phyloP scores from a whole-genome alignment of 1,140 invertebrate genomes.

The Oryctes rhinoceros region DNA sequence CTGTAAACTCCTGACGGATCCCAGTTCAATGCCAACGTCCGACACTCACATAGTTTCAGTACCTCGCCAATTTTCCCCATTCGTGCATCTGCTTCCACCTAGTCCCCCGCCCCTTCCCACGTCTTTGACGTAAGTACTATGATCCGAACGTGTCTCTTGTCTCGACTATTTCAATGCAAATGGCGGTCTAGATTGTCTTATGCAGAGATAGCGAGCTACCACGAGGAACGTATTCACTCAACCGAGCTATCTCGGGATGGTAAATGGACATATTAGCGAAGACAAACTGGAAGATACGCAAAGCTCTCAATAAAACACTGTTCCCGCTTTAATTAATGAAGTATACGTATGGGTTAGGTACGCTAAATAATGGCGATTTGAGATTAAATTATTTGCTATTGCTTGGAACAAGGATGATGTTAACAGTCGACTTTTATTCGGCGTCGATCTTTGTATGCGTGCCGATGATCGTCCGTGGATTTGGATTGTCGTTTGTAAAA shows the following conservation, averaged over 20 bases:
- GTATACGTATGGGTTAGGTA: background rate
- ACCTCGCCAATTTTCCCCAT: background rate
- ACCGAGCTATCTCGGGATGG: slow-evolving; percentile 24
- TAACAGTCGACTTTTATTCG: background rate
- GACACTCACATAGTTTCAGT: slow-evolving; percentile 22
- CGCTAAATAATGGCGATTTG: slow-evolving; percentile 21
- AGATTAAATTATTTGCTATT: slow-evolving; percentile 25
- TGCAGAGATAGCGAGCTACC: slow-evolving; percentile 41
- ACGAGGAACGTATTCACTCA: slow-evolving; percentile 28
- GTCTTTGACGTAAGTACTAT: background rate
- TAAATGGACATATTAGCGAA: slow-evolving; percentile 37
- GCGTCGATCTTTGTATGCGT: background rate
- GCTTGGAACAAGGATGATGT: background rate
- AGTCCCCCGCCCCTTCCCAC: background rate
- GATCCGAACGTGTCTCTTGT: slow-evolving; percentile 27
- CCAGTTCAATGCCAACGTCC: slow-evolving; percentile 42
- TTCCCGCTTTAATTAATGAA: slow-evolving; percentile 1
- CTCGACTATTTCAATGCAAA: slow-evolving; percentile 40
- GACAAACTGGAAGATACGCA: slow-evolving; percentile 28
- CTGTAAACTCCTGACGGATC: slow-evolving; percentile 20
- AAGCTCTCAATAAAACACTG: background rate
- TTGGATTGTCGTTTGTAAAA: slow-evolving; percentile 11
- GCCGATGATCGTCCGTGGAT: background rate
- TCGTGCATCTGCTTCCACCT: slow-evolving; percentile 22
- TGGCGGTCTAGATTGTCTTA: slow-evolving; percentile 40